A percentile compares a stretch with the other conserved stretches of the same genome.
Conservation (phyloP, 2,888 invertebrate species). For the Nemotelus nigrinus region DNA sequence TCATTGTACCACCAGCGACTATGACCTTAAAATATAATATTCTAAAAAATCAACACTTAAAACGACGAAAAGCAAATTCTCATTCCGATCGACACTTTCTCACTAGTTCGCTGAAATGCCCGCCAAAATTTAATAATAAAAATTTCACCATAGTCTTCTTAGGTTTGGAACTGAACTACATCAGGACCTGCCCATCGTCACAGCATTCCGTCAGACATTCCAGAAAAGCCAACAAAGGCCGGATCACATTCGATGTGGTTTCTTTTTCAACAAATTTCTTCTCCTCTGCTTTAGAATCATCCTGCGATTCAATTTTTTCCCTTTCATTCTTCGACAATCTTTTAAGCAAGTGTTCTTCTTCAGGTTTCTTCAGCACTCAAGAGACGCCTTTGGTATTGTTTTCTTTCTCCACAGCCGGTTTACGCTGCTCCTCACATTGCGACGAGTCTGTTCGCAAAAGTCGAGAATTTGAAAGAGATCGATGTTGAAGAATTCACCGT, state of each 20-base stretch:
- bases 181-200: slow-evolving; percentile 79
- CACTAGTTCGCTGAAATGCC: slow-evolving; percentile 84
- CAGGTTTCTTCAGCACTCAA: slow-evolving; percentile 48
- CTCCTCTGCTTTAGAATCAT: slow-evolving; percentile 18
- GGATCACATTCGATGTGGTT: slow-evolving; percentile 56
- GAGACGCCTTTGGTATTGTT: slow-evolving; percentile 53
- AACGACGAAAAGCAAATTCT: slow-evolving; percentile 43
- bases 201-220: slow-evolving; percentile 80
- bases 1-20: slow-evolving; percentile 98
- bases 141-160: slow-evolving; percentile 73
- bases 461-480: slow-evolving; percentile 83
- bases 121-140: slow-evolving; percentile 85
- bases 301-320: slow-evolving; percentile 35
- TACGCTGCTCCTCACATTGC: slow-evolving; percentile 47
- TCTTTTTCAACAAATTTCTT: slow-evolving; percentile 28
- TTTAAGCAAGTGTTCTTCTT: slow-evolving; percentile 50
- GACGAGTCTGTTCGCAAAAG: slow-evolving; percentile 79
- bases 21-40: slow-evolving; percentile 70
- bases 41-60: slow-evolving; percentile 5
- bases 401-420: slow-evolving; percentile 35
- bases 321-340: slow-evolving; percentile 46
- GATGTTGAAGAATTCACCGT: slow-evolving; percentile 84
- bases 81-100: slow-evolving; percentile 76
- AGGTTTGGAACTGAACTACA: slow-evolving; percentile 68
- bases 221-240: slow-evolving; percentile 75